Evolutionary conservation across 2,797 vertebrate species (phyloP).

Genomic region (Prionace glauca): DNA sequence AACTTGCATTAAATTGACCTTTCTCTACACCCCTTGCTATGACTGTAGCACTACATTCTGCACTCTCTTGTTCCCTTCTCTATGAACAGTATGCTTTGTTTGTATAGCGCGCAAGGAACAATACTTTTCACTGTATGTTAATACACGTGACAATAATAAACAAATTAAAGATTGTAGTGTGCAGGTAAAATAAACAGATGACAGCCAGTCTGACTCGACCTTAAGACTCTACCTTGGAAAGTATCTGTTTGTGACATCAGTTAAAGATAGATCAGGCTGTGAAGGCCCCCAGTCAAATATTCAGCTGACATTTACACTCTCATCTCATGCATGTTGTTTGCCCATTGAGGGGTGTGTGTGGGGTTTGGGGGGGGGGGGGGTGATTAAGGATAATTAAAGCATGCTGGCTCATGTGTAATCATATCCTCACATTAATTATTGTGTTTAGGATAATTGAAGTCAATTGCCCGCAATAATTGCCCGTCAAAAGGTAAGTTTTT

Average conservation of each 20-base stretch:
- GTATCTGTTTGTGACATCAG: neutral
- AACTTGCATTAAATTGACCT: too few species aligned
- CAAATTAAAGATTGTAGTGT: neutral
- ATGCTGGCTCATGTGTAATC: neutral
- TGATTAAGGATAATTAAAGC: neutral
- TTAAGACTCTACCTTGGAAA: neutral
- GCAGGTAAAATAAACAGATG: neutral
- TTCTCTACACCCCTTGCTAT: too few species aligned
- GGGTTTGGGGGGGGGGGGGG: too few species aligned
- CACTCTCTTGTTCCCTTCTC: too few species aligned
- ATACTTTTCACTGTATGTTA: too few species aligned
- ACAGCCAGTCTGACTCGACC: neutral
- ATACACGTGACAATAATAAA: too few species aligned
- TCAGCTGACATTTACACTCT: neutral
- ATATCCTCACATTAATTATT: neutral
- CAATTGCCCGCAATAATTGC: too few species aligned
- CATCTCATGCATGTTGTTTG: neutral
- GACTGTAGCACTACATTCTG: too few species aligned
- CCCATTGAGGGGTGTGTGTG: neutral
- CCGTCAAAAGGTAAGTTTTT: too few species aligned
- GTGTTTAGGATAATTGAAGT: neutral
- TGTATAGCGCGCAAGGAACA: too few species aligned
- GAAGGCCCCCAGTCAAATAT: neutral
- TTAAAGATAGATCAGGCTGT: neutral
- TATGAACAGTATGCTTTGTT: too few species aligned